Conservation (phyloP, 2,888 invertebrate genomes). For the Euplexia lucipara region DNA sequence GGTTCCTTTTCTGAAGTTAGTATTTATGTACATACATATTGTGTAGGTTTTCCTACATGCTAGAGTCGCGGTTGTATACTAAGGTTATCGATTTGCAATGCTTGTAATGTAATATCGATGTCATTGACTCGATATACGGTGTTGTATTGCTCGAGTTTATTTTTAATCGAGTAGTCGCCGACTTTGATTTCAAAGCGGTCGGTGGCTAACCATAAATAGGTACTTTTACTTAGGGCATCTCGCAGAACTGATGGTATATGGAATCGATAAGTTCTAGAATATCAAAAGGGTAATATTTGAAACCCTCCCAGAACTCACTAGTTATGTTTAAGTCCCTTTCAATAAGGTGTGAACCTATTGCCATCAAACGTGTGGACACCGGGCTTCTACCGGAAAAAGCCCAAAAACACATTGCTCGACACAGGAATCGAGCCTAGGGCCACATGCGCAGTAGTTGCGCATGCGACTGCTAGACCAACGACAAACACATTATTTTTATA, state of each 20-base stretch:
- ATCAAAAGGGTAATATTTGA: too few relatives aligned
- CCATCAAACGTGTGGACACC: too few relatives aligned
- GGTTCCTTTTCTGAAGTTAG: slow-evolving; percentile 27
- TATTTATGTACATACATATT: slow-evolving; percentile 15
- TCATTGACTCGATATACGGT: slow-evolving; percentile 76
- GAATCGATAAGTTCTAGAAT: too few relatives aligned
- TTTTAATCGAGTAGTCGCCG: slow-evolving; percentile 35
- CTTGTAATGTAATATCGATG: slow-evolving; percentile 77
- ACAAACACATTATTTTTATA: not conserved
- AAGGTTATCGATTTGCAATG: slow-evolving; percentile 72
- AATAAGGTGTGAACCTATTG: too few relatives aligned
- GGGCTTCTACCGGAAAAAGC: too few relatives aligned
- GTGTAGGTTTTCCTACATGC: slow-evolving; percentile 25
- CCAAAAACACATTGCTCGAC: too few relatives aligned
- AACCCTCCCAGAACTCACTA: too few relatives aligned
- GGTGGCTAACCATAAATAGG: not conserved
- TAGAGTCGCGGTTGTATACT: slow-evolving; percentile 56
- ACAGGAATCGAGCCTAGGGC: too few relatives aligned
- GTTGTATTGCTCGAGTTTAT: slow-evolving; percentile 64
- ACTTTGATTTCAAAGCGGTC: slow-evolving; percentile 40
- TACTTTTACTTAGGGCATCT: slow-evolving; percentile 1
- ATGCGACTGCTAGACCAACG: too few relatives aligned
- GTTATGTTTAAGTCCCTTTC: too few relatives aligned
- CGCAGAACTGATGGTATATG: too few relatives aligned
- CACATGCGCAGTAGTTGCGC: too few relatives aligned